A percentile compares a stretch with the other conserved stretches of the same genome.
phyloP scores from a whole-genome alignment of 2,888 invertebrate species.

The Lasius platythorax region DNA sequence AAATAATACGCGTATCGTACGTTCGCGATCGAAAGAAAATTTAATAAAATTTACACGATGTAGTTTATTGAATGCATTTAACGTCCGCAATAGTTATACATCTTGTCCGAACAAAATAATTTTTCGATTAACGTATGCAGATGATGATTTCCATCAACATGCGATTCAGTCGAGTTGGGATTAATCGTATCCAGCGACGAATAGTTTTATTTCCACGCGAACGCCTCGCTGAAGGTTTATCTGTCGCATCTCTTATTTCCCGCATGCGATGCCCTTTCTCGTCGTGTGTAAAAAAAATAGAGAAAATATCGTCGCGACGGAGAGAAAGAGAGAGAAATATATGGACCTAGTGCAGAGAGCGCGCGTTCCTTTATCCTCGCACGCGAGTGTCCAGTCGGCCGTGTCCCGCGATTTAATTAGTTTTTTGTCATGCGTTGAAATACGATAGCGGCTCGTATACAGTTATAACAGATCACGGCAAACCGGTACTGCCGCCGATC shows the following conservation, averaged over 20 bases:
- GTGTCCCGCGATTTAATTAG: slow-evolving; percentile 68
- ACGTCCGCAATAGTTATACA: background rate
- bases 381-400: slow-evolving; percentile 54
- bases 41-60: background rate
- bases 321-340: slow-evolving; percentile 9
- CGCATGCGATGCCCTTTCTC: background rate
- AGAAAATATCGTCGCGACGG: background rate
- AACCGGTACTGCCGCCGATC: slow-evolving; percentile 68
- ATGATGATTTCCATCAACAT: background rate
- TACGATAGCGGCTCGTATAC: slow-evolving; percentile 61
- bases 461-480: slow-evolving; percentile 67
- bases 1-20: background rate
- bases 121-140: slow-evolving; percentile 25
- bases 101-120: background rate
- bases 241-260: background rate
- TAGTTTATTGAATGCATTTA: background rate
- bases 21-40: background rate
- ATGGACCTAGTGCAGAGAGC: background rate
- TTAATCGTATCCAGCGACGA: slow-evolving; percentile 2
- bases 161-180: background rate
- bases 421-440: slow-evolving; percentile 62
- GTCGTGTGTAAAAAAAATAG: background rate
- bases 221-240: background rate
- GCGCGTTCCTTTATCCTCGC: slow-evolving; percentile 40
- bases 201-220: slow-evolving; percentile 24